Percentiles rank a stretch among this genome's conserved stretches.
These are phyloP conservation scores for Papilio polyxenes DNA, from an alignment of 1,140 invertebrate genomes.

Conservation along the genomic window DNA sequence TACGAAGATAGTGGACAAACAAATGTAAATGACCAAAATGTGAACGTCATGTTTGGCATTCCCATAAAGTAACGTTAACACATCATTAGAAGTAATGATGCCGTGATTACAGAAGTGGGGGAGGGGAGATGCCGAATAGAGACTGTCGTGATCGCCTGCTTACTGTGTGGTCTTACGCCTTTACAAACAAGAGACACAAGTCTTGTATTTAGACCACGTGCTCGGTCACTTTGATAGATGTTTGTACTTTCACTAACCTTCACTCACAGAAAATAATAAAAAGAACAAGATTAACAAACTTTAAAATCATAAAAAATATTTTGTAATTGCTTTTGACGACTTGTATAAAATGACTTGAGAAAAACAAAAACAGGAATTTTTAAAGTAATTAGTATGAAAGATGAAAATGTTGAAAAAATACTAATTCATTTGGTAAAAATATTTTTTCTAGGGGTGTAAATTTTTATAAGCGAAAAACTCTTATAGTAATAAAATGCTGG, in stretches of 20 bases:
- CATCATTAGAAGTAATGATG: constrained; percentile 81
- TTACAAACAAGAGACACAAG: constrained; percentile 67
- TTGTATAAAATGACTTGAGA: not conserved
- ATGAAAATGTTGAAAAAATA: not conserved
- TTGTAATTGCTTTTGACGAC: not conserved
- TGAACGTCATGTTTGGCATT: constrained; percentile 80
- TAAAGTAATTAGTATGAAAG: too few species aligned
- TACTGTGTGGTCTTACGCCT: constrained; percentile 77
- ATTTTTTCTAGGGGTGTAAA: not conserved
- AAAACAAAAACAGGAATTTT: not conserved
- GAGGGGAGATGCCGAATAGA: constrained; percentile 52
- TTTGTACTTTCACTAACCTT: constrained; percentile 37
- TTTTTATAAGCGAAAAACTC: not conserved
- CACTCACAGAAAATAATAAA: constrained; percentile 20
- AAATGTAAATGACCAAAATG: constrained; percentile 80
- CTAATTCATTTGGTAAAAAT: not conserved
- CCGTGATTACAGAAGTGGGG: constrained; percentile 74
- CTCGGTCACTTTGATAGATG: constrained; percentile 47
- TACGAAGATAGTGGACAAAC: constrained; percentile 77
- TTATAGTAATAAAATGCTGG: not conserved
- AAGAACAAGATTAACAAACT: not conserved
- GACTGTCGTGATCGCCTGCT: constrained; percentile 71
- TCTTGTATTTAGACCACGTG: constrained; percentile 66
- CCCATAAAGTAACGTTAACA: constrained; percentile 80
- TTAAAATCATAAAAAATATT: not conserved